Conservation (phyloP, 2,113 vertebrate genomes). For the Uria aalge region DNA sequence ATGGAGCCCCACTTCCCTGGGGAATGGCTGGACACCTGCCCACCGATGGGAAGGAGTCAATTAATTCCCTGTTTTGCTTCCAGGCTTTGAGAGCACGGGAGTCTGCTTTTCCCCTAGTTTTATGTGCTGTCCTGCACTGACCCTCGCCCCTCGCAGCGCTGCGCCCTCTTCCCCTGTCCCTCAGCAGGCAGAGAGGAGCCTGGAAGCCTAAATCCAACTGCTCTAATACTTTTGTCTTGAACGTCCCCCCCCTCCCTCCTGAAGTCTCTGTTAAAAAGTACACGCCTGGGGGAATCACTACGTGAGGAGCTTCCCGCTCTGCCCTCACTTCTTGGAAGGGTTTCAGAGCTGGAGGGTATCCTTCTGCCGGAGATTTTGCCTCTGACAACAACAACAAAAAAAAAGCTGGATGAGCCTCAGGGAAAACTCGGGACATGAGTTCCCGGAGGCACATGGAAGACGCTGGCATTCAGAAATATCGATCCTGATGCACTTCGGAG, state of each 20-base stretch:
- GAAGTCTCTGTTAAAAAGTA: neutral
- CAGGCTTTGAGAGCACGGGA: fast-evolving
- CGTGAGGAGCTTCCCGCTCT: neutral
- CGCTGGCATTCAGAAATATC: neutral
- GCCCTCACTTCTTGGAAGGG: neutral
- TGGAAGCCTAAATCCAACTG: neutral
- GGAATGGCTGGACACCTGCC: neutral
- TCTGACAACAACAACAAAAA: neutral
- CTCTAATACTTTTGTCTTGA: neutral
- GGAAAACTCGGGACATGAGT: neutral
- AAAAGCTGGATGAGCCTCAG: neutral
- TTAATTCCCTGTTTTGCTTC: neutral
- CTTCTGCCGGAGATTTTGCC: neutral
- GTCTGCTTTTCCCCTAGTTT: neutral
- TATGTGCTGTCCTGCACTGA: too few species aligned
- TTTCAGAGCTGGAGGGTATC: neutral
- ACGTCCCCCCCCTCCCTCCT: too few species aligned
- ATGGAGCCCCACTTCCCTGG: neutral
- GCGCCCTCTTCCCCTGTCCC: neutral
- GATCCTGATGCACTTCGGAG: neutral
- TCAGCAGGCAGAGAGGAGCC: neutral
- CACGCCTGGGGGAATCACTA: neutral
- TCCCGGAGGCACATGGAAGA: neutral
- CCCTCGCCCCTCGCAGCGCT: neutral
- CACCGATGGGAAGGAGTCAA: too few species aligned